phyloP scores from a whole-genome alignment of 2,113 vertebrate genomes.

The Bos javanicus region DNA sequence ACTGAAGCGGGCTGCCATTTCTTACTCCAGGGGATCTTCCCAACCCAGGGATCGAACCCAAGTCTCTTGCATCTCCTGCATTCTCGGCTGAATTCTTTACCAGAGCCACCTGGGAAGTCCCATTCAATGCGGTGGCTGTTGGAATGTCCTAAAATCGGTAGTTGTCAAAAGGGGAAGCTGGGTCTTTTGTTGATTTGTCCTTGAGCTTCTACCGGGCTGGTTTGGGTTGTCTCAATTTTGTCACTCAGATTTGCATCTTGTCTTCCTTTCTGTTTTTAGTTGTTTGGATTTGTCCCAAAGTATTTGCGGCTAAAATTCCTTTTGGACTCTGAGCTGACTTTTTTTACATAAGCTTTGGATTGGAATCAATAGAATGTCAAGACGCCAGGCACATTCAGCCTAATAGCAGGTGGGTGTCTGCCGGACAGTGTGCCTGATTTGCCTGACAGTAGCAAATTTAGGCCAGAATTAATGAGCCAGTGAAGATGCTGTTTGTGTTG shows the following conservation, averaged over 20 bases:
- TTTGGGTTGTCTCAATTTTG: background rate
- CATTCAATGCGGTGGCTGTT: background rate
- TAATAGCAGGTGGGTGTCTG: slow-evolving; percentile 60
- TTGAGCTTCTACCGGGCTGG: background rate
- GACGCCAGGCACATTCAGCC: slow-evolving; percentile 51
- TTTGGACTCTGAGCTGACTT: slow-evolving; percentile 48
- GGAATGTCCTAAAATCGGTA: background rate
- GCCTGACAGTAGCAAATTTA: slow-evolving; percentile 59
- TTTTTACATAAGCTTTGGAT: slow-evolving; percentile 60
- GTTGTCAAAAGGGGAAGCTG: background rate
- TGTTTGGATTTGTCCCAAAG: slow-evolving; percentile 59
- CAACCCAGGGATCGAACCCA: background rate
- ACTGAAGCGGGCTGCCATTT: background rate
- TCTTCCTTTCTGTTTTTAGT: slow-evolving; percentile 58
- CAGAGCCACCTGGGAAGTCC: background rate
- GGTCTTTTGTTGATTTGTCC: background rate
- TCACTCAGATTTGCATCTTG: slow-evolving; percentile 50
- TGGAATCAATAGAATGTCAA: slow-evolving; percentile 68
- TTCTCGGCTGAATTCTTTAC: background rate
- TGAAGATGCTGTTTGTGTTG: background rate
- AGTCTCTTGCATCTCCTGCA: background rate
- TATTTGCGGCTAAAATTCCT: slow-evolving; percentile 60
- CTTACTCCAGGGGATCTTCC: background rate
- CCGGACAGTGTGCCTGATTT: slow-evolving; percentile 12
- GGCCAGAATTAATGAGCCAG: slow-evolving; percentile 58